Evolutionary conservation across 2,113 vertebrate species (phyloP), one percentile per base, ranked within the genome.

Genomic region (Girardinichthys multiradiatus): DNA sequence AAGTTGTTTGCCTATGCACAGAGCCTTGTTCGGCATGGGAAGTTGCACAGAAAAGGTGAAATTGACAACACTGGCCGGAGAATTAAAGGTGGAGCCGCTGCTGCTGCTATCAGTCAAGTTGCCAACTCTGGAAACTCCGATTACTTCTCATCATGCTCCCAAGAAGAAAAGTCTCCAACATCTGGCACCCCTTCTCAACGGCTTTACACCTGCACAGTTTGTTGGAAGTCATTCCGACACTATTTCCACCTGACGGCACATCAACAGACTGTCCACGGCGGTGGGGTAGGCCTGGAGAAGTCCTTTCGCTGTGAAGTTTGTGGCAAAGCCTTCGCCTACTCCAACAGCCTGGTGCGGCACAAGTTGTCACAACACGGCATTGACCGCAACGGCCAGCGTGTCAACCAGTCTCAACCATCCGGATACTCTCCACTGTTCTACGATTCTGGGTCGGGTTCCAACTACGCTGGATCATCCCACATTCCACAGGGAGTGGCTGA

Each of bases 161-260:
- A 93, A 73, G 91, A 84, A 14, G 94, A 94, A 13, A 94, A 94
- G 77, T 91, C 93, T 27, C 92, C 92, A 1, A 93, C 89, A 0
- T 89, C 90, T 2, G 87, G 92, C 71, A 92, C 94, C 0, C 92
- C 94, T 4, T 92, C 93, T 1, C 92, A 94, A 70, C 87, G 93
- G 79, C 89, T 95, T 6, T 95, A 94, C 57, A 95, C 94, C 58
- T 95, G 94, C 63, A 93, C 93, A 0, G 92, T 94, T 57, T 98
- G 97, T 60, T 96, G 96, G 87, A 98, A 98, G 11, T 95, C 96
- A 0, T 98, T 98, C 70, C 95, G 95, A 11, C 96, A 98, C 86
- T 96, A 97, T 0, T 97, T 97, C 92, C 96, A 97, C 84, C 91
- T 98, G 63, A 97, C 97, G 0, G 96, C 96, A 0, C 97, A 98